These are phyloP conservation scores for Calyptomena viridis DNA, from an alignment of 2,113 vertebrate genomes.

Conservation along the genomic window DNA sequence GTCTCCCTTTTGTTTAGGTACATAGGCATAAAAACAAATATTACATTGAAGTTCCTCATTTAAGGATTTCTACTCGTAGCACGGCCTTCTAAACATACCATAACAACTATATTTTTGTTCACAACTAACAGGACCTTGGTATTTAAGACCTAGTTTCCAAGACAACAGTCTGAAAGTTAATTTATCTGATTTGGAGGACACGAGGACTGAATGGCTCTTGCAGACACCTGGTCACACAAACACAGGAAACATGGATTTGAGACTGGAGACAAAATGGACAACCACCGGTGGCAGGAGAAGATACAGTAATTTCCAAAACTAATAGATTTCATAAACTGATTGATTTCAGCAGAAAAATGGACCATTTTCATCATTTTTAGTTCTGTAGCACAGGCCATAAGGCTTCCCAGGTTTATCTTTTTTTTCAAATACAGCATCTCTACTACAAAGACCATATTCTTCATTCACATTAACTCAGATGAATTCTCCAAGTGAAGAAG, in stretches of 20 bases:
- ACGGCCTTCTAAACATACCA: background rate
- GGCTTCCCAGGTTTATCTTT: background rate
- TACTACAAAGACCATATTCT: background rate
- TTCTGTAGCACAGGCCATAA: background rate
- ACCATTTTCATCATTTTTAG: background rate
- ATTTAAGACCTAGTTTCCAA: slow-evolving; percentile 40
- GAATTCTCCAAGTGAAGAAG: background rate
- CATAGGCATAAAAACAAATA: background rate
- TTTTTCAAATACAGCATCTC: background rate
- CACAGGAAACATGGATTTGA: rapidly evolving
- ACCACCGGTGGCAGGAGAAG: background rate
- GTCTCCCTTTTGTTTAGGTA: background rate
- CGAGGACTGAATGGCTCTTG: background rate
- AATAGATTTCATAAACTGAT: background rate
- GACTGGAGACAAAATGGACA: background rate
- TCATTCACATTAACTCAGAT: background rate
- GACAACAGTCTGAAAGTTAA: background rate
- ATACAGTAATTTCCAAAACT: background rate
- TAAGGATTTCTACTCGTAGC: background rate
- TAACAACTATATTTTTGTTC: background rate
- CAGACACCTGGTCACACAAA: background rate
- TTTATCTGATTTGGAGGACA: background rate
- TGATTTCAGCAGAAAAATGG: background rate
- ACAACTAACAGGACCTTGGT: background rate
- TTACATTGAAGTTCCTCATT: background rate